These are phyloP conservation scores for Drosophila nikananu DNA, from an alignment of 1,140 invertebrate species.

Conservation along the genomic window DNA sequence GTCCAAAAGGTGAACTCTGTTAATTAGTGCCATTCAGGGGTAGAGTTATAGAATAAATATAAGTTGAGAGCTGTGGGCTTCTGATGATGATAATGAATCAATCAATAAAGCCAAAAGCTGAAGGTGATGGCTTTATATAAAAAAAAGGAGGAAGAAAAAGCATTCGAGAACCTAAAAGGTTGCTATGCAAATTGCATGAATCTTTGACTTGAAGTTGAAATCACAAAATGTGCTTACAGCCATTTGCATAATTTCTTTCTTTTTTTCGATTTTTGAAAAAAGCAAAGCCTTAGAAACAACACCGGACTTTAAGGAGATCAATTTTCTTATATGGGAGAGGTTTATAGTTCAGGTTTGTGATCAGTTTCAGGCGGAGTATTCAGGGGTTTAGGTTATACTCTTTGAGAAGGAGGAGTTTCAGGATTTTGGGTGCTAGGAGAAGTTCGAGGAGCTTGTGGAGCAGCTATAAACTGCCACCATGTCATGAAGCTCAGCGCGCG, in stretches of 20 bases:
- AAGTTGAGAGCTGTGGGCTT: not conserved
- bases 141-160: not conserved
- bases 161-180: not conserved
- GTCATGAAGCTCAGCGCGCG: slow-evolving; percentile 16
- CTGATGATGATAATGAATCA: slow-evolving; percentile 8
- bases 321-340: not conserved
- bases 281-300: not conserved
- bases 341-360: not conserved
- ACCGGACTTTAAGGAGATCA: not conserved
- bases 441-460: not conserved
- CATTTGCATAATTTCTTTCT: slow-evolving; percentile 6
- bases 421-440: not conserved
- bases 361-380: not conserved
- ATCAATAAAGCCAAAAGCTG: slow-evolving; percentile 5
- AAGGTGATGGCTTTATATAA: not conserved
- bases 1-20: slow-evolving; percentile 3
- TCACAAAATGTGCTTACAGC: not conserved
- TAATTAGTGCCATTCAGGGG: slow-evolving; percentile 10
- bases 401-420: not conserved
- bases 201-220: slow-evolving; percentile 15
- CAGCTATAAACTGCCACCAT: slow-evolving; percentile 7
- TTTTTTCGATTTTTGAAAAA: not conserved
- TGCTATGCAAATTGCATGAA: slow-evolving; percentile 13
- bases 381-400: not conserved
- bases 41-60: not conserved